A percentile compares a stretch with the other conserved stretches of the same genome.
phyloP scores from a whole-genome alignment of 1,140 invertebrate genomes.

The Drosophila pallidifrons region DNA sequence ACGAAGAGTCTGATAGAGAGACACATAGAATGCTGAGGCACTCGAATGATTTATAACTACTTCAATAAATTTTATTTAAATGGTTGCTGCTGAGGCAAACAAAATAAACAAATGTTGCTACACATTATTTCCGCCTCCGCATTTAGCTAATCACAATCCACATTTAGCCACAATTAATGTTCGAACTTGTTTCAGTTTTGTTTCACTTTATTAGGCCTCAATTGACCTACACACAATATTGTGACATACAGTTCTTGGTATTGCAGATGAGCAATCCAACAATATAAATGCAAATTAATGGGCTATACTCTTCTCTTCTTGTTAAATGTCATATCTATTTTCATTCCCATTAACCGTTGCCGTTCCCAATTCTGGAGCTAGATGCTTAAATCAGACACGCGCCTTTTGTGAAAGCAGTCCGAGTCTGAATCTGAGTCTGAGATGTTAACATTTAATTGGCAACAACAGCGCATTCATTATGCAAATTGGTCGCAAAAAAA shows the following conservation, averaged over 20 bases:
- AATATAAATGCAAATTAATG: conserved; percentile 7
- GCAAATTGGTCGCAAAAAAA: conserved; percentile 63
- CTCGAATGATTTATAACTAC: conserved; percentile 69
- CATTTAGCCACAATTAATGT: conserved; percentile 49
- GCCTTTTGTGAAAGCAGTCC: conserved; percentile 61
- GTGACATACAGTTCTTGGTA: background rate
- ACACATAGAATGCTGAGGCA: conserved; percentile 49
- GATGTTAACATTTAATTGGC: conserved; percentile 66
- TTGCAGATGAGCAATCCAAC: background rate
- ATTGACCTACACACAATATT: conserved; percentile 45
- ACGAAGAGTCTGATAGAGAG: conserved; percentile 15
- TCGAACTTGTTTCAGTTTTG: conserved; percentile 13
- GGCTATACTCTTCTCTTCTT: background rate
- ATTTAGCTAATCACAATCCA: conserved; percentile 51
- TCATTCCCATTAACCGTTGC: conserved; percentile 1
- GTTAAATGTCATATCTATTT: conserved; percentile 24
- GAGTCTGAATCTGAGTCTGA: background rate
- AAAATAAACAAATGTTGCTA: conserved; percentile 48
- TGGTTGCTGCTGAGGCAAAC: conserved; percentile 45
- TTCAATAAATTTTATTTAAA: conserved; percentile 74
- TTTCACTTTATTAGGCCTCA: conserved; percentile 39
- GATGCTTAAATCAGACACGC: conserved; percentile 47
- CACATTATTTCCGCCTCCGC: conserved; percentile 71
- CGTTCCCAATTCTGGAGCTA: conserved; percentile 13
- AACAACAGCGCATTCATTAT: conserved; percentile 68